phyloP scores from a whole-genome alignment of 2,113 vertebrate genomes.

The Sylvia atricapilla region DNA sequence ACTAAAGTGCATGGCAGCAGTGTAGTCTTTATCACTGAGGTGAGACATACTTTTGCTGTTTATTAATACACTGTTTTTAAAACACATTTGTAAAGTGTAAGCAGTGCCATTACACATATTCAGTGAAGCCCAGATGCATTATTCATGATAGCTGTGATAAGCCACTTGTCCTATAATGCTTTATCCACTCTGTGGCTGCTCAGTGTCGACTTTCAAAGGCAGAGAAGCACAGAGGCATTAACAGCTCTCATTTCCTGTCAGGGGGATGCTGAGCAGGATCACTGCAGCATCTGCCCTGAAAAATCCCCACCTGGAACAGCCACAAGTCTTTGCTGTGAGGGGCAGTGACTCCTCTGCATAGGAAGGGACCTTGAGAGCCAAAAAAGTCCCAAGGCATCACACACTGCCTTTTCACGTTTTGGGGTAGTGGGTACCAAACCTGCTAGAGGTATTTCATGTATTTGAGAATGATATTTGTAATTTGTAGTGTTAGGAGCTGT shows the following conservation, averaged over 20 bases:
- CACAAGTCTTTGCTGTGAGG: neutral
- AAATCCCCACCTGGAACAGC: neutral
- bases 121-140: neutral
- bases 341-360: neutral
- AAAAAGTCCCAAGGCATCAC: neutral
- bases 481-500: neutral
- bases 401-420: neutral
- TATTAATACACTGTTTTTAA: conserved; percentile 19
- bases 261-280: neutral
- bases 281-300: neutral
- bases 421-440: neutral
- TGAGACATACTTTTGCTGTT: conserved; percentile 14
- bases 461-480: neutral
- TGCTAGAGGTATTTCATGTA: neutral
- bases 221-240: neutral
- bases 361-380: neutral
- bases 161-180: neutral
- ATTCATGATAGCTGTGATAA: conserved; percentile 6
- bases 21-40: neutral
- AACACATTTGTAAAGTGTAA: neutral
- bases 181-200: neutral
- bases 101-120: neutral
- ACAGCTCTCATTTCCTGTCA: neutral
- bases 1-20: conserved; percentile 15
- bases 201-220: neutral